Percentiles rank a stretch among this genome's conserved stretches.
Evolutionary conservation across 2,797 vertebrate genomes (phyloP).

Genomic region (Pogoniulus pusillus): DNA sequence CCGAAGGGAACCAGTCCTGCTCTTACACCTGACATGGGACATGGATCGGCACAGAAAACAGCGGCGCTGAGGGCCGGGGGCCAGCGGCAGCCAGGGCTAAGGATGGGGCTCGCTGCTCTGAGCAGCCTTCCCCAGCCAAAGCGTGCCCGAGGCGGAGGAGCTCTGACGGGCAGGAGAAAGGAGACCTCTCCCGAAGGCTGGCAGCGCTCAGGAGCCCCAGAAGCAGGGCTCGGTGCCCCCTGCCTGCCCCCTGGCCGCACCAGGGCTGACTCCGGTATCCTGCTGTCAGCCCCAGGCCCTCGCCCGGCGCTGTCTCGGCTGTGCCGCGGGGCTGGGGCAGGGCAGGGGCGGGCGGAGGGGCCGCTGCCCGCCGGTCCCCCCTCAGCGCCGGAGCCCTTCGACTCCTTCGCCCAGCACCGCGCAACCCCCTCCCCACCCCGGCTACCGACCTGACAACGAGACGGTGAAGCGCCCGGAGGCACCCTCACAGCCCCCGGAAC

Average conservation of each 20-base stretch:
- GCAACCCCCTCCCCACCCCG: neutral
- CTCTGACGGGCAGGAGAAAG: neutral
- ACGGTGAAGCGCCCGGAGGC: neutral
- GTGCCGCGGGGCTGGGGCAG: fast-evolving
- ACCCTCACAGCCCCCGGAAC: neutral
- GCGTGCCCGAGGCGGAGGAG: neutral
- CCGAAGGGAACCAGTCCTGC: no score
- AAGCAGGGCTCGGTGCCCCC: neutral
- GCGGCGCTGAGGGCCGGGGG: no score
- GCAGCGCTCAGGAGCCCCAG: fast-evolving
- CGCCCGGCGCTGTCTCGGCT: fast-evolving
- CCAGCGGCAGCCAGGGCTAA: no score
- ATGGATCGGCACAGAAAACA: no score
- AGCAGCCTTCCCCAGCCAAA: no score
- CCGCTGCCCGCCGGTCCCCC: neutral
- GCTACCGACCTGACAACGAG: no score
- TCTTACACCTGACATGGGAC: no score
- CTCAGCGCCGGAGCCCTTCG: neutral
- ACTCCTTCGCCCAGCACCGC: neutral
- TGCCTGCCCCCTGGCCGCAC: neutral
- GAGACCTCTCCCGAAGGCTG: neutral
- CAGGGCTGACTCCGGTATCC: fast-evolving
- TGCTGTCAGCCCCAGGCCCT: fast-evolving
- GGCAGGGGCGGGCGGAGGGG: neutral
- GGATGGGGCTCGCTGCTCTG: no score